These are phyloP conservation scores for Novumbra hubbsi DNA, from an alignment of 2,797 vertebrate species.

Conservation along the genomic window DNA sequence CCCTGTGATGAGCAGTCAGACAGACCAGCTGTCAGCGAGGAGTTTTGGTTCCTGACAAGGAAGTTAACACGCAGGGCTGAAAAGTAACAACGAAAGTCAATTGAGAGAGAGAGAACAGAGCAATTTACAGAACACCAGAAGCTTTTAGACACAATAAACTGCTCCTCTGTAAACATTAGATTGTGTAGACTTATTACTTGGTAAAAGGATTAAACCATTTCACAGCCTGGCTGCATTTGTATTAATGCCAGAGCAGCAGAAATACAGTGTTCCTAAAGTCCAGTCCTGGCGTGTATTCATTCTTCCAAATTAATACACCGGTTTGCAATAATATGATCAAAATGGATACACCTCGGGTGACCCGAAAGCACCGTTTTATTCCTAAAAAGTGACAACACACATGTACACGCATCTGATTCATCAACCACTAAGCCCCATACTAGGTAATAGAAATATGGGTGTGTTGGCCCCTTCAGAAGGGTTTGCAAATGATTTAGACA, in stretches of 20 bases:
- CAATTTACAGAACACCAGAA: conserved; percentile 43
- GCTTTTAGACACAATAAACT: conserved; percentile 39
- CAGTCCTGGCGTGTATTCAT: not conserved
- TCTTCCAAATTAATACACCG: too few relatives aligned
- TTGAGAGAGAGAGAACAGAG: conserved; percentile 31
- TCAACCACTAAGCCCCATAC: not conserved
- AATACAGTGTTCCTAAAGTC: not conserved
- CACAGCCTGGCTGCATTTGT: not conserved
- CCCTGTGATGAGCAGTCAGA: conserved; percentile 62
- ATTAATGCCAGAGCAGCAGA: not conserved
- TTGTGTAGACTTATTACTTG: conserved; percentile 9
- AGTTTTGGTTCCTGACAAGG: conserved; percentile 57
- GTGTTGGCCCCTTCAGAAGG: conserved; percentile 2
- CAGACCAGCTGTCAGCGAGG: conserved; percentile 56
- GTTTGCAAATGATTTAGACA: not conserved
- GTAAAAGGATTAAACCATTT: not conserved
- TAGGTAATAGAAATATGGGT: not conserved
- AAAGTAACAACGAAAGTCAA: conserved; percentile 26
- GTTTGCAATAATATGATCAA: too few relatives aligned
- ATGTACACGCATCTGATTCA: not conserved
- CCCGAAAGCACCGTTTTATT: not conserved
- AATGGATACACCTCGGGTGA: not conserved
- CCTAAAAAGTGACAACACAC: not conserved
- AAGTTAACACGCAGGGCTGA: conserved; percentile 35
- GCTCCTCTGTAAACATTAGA: conserved; percentile 35